phyloP scores from a whole-genome alignment of 2,888 invertebrate species.

The Drosophila setosimentum region DNA sequence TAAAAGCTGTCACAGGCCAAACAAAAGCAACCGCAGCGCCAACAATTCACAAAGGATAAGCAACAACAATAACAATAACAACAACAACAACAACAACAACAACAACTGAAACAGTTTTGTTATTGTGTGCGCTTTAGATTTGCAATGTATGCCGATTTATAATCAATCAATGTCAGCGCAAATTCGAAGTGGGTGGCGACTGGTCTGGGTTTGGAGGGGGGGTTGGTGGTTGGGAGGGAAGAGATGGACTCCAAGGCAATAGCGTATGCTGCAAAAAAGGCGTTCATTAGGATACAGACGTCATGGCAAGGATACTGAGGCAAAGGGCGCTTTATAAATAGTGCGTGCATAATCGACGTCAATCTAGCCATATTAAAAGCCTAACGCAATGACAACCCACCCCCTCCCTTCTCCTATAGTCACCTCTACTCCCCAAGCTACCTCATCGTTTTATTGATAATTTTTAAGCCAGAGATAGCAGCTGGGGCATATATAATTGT shows the following conservation, averaged over 20 bases:
- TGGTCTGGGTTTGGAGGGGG: conserved; percentile 12
- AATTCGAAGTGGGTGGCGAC: conserved; percentile 65
- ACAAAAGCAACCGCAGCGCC: conserved; percentile 78
- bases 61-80: conserved; percentile 40
- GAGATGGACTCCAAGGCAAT: conserved; percentile 20
- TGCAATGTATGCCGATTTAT: conserved; percentile 84
- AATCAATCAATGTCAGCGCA: conserved; percentile 84
- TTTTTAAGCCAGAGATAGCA: conserved; percentile 44
- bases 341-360: conserved; percentile 81
- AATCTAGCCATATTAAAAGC: conserved; percentile 78
- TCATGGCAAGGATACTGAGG: conserved; percentile 59
- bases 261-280: conserved; percentile 68
- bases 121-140: conserved; percentile 80
- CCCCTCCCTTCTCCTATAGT: neutral
- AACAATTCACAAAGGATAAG: conserved; percentile 69
- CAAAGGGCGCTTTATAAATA: conserved; percentile 75
- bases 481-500: conserved; percentile 7
- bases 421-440: neutral
- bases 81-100: conserved; percentile 5
- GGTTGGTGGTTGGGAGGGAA: neutral
- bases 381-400: conserved; percentile 50
- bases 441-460: conserved; percentile 38
- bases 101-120: conserved; percentile 51
- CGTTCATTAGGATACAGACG: conserved; percentile 79
- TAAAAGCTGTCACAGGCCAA: conserved; percentile 81